Evolutionary conservation across 2,113 vertebrate genomes (phyloP).

Genomic region (Varanus komodoensis): DNA sequence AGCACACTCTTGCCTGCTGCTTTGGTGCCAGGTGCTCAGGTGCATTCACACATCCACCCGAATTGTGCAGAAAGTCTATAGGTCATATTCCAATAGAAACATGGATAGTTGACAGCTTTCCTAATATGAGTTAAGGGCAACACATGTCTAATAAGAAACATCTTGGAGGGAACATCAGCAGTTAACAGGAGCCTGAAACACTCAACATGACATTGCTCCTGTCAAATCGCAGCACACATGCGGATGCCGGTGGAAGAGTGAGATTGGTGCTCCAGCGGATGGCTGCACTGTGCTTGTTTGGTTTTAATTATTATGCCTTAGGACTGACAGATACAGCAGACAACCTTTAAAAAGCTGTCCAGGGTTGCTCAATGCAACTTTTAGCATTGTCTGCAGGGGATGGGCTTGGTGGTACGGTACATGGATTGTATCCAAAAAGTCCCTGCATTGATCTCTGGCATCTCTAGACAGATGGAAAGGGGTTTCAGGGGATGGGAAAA

Average conservation of each 20-base stretch:
- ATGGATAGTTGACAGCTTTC: neutral
- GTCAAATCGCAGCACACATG: neutral
- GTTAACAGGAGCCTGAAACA: neutral
- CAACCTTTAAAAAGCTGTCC: neutral
- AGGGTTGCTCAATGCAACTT: neutral
- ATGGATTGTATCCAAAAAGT: neutral
- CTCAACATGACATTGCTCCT: neutral
- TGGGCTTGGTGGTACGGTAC: too few species aligned
- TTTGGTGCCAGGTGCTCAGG: neutral
- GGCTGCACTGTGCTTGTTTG: neutral
- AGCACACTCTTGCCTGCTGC: neutral
- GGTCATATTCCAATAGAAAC: neutral
- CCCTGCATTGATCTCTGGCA: neutral
- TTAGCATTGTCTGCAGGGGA: neutral
- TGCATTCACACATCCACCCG: neutral
- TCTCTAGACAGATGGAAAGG: neutral
- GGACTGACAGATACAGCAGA: neutral
- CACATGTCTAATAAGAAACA: neutral
- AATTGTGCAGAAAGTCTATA: neutral
- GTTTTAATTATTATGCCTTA: too few species aligned
- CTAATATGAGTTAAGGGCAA: constrained; percentile 20
- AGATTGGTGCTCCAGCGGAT: neutral
- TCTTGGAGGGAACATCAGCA: neutral
- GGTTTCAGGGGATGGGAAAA: neutral
- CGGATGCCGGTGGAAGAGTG: neutral